phyloP scores from a whole-genome alignment of 2,888 invertebrate genomes.

The Hemaris fuciformis region DNA sequence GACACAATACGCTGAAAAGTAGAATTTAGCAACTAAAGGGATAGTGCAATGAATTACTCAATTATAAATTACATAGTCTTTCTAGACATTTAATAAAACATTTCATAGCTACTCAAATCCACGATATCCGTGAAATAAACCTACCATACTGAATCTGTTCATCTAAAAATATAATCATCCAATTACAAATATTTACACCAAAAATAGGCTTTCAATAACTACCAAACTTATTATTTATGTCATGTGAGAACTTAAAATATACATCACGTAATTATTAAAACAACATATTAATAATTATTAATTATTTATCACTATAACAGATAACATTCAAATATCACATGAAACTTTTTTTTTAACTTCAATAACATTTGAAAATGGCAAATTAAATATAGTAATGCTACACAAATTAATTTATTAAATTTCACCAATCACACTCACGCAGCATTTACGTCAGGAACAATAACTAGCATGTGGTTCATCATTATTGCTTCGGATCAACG shows the following conservation, averaged over 20 bases:
- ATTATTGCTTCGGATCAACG: not conserved
- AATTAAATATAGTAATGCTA: constrained; percentile 46
- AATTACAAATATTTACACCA: constrained; percentile 59
- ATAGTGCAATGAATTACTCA: not conserved
- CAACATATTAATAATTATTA: constrained; percentile 59
- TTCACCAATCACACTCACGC: constrained; percentile 30
- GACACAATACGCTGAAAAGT: not conserved
- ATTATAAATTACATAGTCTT: not conserved
- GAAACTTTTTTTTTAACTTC: constrained; percentile 69
- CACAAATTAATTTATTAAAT: constrained; percentile 44
- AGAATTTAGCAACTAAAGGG: not conserved
- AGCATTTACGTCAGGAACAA: constrained; percentile 48
- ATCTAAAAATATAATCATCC: constrained; percentile 31
- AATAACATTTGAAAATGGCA: constrained; percentile 67
- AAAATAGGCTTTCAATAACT: constrained; percentile 48
- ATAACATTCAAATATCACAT: constrained; percentile 81
- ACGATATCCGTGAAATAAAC: constrained; percentile 25
- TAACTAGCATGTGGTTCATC: not conserved
- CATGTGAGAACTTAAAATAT: constrained; percentile 67
- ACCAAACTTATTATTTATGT: constrained; percentile 50
- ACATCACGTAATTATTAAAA: constrained; percentile 57
- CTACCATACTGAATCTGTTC: constrained; percentile 17
- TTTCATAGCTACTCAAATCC: not conserved
- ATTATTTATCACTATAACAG: constrained; percentile 73
- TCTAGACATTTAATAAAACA: constrained; percentile 5